Evolutionary conservation across 2,888 invertebrate genomes (phyloP).

Genomic region (Nomada flava): DNA sequence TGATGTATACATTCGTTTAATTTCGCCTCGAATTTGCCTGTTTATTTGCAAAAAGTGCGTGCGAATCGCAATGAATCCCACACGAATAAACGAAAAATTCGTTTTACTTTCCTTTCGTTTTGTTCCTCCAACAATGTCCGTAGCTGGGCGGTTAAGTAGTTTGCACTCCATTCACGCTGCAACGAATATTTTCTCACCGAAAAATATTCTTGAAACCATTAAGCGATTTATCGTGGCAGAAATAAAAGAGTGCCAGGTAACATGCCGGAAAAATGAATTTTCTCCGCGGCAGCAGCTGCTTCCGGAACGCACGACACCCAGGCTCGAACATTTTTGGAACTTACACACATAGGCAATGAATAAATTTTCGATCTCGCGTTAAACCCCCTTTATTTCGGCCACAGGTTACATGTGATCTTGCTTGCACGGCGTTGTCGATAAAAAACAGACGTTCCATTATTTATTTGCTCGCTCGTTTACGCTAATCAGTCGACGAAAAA

Average conservation of each 20-base stretch:
- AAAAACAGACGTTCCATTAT: background rate
- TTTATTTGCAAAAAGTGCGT: background rate
- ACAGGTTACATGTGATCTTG: background rate
- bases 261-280: constrained; percentile 35
- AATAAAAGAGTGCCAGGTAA: constrained; percentile 21
- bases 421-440: constrained; percentile 2
- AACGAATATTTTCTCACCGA: constrained; percentile 17
- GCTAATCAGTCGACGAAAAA: background rate
- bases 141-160: background rate
- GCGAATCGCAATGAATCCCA: background rate
- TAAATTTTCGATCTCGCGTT: constrained; percentile 27
- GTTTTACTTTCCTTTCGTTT: background rate
- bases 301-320: constrained; percentile 19
- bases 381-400: constrained; percentile 11
- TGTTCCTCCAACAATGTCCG: background rate
- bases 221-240: constrained; percentile 22
- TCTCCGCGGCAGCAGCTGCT: constrained; percentile 30
- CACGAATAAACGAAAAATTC: too few relatives aligned
- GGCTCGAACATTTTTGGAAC: constrained; percentile 19
- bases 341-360: constrained; percentile 18
- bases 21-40: background rate
- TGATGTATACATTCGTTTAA: background rate
- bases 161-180: constrained; percentile 17
- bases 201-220: constrained; percentile 33
- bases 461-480: constrained; percentile 8